phyloP scores from a whole-genome alignment of 2,113 vertebrate genomes.

The Dipodomys stephensi region DNA sequence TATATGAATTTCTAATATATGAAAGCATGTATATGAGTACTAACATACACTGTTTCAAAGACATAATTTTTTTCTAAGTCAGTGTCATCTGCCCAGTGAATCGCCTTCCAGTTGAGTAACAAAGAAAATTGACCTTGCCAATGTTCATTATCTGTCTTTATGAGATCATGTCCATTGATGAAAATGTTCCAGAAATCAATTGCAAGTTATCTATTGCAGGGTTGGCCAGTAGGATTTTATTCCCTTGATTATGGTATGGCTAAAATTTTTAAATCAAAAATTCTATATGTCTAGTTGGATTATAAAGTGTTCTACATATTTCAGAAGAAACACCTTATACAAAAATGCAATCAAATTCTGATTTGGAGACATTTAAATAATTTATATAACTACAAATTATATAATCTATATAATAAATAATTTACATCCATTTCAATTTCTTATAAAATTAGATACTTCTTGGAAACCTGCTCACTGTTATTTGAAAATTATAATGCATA shows the following conservation, averaged over 20 bases:
- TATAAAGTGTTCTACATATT: neutral
- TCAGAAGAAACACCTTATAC: neutral
- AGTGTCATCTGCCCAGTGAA: neutral
- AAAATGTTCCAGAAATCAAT: neutral
- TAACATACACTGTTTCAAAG: neutral
- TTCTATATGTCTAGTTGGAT: neutral
- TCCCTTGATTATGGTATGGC: neutral
- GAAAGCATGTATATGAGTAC: neutral
- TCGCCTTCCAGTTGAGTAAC: neutral
- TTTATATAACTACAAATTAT: no score
- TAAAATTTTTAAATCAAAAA: neutral
- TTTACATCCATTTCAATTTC: neutral
- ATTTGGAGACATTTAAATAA: neutral
- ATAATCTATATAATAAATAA: no score
- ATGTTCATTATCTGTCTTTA: neutral
- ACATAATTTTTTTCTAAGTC: neutral
- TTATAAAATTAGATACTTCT: slow-evolving; percentile 3
- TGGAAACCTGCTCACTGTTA: neutral
- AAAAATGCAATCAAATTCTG: neutral
- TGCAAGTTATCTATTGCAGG: neutral
- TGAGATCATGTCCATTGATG: neutral
- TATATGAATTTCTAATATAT: neutral
- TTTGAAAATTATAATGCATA: neutral
- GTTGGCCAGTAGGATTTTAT: neutral
- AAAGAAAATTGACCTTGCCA: neutral